Conservation (phyloP, 2,113 vertebrate genomes). For the Anolis sagrei region DNA sequence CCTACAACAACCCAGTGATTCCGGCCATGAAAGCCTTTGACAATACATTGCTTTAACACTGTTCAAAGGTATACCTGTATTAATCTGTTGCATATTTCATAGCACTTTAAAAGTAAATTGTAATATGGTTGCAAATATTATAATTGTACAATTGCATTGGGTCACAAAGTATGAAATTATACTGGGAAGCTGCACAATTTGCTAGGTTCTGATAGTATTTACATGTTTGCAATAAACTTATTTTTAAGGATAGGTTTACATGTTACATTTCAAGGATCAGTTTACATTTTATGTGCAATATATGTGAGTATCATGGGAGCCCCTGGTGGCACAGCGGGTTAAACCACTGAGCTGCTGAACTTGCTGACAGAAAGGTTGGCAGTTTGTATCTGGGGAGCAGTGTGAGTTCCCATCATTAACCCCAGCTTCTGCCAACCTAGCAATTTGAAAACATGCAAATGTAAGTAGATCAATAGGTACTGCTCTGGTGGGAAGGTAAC, state of each 20-base stretch:
- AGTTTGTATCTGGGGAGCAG: too few species aligned
- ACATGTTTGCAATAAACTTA: not conserved
- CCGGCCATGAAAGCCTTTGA: too few species aligned
- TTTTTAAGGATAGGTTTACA: not conserved
- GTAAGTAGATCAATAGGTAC: too few species aligned
- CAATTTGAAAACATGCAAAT: too few species aligned
- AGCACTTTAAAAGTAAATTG: too few species aligned
- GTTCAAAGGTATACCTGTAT: not conserved
- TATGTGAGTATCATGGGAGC: not conserved
- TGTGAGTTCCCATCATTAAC: too few species aligned
- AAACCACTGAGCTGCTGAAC: too few species aligned
- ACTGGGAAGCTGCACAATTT: not conserved
- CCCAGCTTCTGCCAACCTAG: too few species aligned
- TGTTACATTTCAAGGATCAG: not conserved
- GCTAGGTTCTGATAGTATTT: not conserved
- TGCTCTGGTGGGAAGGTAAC: too few species aligned
- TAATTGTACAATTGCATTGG: not conserved
- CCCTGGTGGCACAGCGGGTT: too few species aligned
- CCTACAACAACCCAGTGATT: too few species aligned
- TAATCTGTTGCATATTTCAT: not conserved
- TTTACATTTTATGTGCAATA: not conserved
- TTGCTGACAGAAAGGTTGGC: too few species aligned
- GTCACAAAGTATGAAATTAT: not conserved
- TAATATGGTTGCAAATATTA: not conserved
- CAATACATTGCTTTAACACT: not conserved